Evolutionary conservation across 2,888 invertebrate genomes (phyloP), one percentile per base, ranked within the genome.

Genomic region (Dicyrtoma fusca): DNA sequence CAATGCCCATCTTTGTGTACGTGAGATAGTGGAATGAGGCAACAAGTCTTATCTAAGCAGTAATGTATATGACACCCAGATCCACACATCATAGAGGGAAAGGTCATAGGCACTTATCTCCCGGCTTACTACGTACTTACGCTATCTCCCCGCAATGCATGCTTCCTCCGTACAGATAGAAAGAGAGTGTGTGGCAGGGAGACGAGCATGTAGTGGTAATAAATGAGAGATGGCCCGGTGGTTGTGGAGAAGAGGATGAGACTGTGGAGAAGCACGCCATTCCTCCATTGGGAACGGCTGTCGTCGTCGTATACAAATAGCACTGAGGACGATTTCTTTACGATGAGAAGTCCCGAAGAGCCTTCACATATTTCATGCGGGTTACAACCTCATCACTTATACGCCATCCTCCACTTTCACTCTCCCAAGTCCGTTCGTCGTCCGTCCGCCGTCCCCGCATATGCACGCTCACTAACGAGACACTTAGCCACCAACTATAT

Each of bases 291-390:
- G 53, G n/a, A 21, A 42, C 17, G 13, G 14, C 10, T 23, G 63
- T 63, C 47, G 42, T 49, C 49, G 63, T 63, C 47, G 45, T 53
- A 51, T 66, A 53, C 66, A 51, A 66, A 42, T 66, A 53, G 25
- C 66, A 66, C n/a, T 42, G 51, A 51, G 51, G 55, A 49, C 42
- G 26, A 53, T 51, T 66, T 26, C 66, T 53, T 66, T 66, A 53
- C 55, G 53, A 34, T 34, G 23, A n/a, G 25, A 42, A 19, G 53
- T 66, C 53, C 13, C 14, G 14, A 26, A 61, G 44, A 42, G 19
- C 34, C 34, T 34, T 34, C 34, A 34, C 34, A 17, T 59, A 25
- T 59, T 59, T 25, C 59, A 61, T 61, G 61, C 42, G 61, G 61
- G 61, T 26, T 25, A 42, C 61, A 19, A 34, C 34, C 34, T 34